phyloP scores from a whole-genome alignment of 64 coral and sea anemone species.

The Hydrozoanthus tunicans region DNA sequence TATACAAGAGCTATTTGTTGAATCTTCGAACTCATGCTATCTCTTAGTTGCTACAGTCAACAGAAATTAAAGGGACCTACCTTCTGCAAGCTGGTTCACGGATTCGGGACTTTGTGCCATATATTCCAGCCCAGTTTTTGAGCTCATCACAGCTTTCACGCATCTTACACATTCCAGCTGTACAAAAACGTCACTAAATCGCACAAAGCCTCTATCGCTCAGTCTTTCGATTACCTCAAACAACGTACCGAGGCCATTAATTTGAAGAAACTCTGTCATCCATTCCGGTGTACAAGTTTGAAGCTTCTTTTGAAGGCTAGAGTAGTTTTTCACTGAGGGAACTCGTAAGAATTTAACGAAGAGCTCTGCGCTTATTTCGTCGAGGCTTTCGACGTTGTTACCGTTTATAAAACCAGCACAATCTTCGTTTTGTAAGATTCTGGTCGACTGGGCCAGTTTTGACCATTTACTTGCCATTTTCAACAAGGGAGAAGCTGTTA shows the following conservation, averaged over 20 bases:
- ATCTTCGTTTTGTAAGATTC: slow-evolving; percentile 37
- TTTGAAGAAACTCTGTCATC: slow-evolving; percentile 74
- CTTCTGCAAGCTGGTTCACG: slow-evolving; percentile 70
- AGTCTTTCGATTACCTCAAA: slow-evolving; percentile 89
- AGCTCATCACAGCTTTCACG: slow-evolving; percentile 86
- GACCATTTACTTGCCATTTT: slow-evolving; percentile 64
- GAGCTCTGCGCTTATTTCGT: slow-evolving; percentile 81
- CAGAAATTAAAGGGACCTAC: slow-evolving; percentile 38
- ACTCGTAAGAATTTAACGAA: slow-evolving; percentile 87
- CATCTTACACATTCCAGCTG: slow-evolving; percentile 89
- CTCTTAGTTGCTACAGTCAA: not conserved
- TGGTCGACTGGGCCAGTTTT: slow-evolving; percentile 39
- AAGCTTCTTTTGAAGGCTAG: slow-evolving; percentile 73
- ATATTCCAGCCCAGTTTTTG: slow-evolving; percentile 72
- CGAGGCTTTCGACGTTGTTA: slow-evolving; percentile 41
- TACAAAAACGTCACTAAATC: slow-evolving; percentile 82
- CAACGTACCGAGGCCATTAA: slow-evolving; percentile 61
- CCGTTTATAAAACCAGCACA: slow-evolving; percentile 13
- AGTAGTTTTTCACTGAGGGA: slow-evolving; percentile 84
- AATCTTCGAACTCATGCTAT: slow-evolving; percentile 4
- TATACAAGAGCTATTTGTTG: not conserved
- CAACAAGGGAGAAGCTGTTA: too few species aligned
- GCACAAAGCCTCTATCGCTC: slow-evolving; percentile 56
- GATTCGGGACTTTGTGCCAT: slow-evolving; percentile 64
- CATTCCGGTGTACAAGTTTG: slow-evolving; percentile 66